Base-by-base conservation (phyloP, 1,140 invertebrate genomes). In the Plodia interpunctella region DNA sequence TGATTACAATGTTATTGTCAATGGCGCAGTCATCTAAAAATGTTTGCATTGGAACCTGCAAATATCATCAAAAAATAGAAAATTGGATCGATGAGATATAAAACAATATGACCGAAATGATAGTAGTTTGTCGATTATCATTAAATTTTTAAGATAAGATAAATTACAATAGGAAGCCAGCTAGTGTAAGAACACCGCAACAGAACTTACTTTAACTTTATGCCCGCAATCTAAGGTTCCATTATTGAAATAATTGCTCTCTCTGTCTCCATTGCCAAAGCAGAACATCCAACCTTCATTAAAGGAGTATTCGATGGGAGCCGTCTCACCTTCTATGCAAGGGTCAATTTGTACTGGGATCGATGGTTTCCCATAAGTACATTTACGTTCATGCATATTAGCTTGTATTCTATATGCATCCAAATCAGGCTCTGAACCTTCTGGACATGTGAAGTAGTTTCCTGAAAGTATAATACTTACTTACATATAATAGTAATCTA, bases 201-300 rank as follows among this genome's bases (percentile, higher is more conserved):
- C 2, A 25, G 21, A n/a, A 3, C 58, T 59, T 71, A 89, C 87
- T 71, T 87, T 88, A 32, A 79, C 84, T 72, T 87, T 89, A 58
- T 86, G 86, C 11, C 87, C 87, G 60, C 87, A 89, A 56, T 89
- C 87, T 25, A 89, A 59, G 11, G 85, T 89, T 6, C 87, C 87
- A 58, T 89, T 89, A 60, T 81, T 75, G 38, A 87, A 89, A 54
- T 89, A 87, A 57, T 86, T 89, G 56, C 82, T 87, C 55, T 89
- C 87, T 56, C 87, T 75, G 19, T 89, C 87, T 0, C 84, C 87
- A 62, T 78, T 85, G 0, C 87, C 87, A 10, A 89, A 73, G 52
- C 87, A 89, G 60, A 89, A 89, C 87, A 88, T 87, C 87, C 87
- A 89, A 5, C 85, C 85, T 74, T 89, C 87, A 38, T 83, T 70